These are phyloP conservation scores for Tragelaphus scriptus DNA, from an alignment of 2,113 vertebrate genomes.

Conservation along the genomic window DNA sequence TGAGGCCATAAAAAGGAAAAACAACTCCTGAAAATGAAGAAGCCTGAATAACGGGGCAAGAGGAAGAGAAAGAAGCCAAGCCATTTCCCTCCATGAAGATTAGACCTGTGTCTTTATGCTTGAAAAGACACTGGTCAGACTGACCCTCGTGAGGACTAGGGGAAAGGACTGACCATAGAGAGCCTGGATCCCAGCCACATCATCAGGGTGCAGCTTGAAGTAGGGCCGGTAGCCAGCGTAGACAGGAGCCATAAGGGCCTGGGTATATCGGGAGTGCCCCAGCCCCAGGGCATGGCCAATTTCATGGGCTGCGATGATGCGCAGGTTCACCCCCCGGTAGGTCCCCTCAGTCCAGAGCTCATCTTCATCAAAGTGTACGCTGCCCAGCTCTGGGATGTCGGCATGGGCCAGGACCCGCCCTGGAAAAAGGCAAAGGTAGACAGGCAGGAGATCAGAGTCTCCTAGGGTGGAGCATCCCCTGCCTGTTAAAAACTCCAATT, in stretches of 20 bases:
- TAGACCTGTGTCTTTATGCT: background rate
- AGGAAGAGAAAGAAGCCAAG: background rate
- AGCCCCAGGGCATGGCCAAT: conserved; percentile 89
- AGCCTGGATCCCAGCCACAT: conserved; percentile 86
- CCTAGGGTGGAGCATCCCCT: background rate
- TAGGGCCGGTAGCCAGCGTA: conserved; percentile 82
- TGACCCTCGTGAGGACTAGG: background rate
- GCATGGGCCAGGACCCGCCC: conserved; percentile 89
- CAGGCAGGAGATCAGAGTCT: background rate
- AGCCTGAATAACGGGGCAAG: background rate
- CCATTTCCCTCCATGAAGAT: background rate
- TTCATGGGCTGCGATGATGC: conserved; percentile 89
- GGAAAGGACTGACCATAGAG: conserved; percentile 83
- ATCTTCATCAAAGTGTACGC: conserved; percentile 87
- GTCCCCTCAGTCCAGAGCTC: conserved; percentile 88
- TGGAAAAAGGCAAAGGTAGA: conserved; percentile 54
- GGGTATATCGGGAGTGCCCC: conserved; percentile 84
- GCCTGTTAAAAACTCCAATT: background rate
- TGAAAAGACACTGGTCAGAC: background rate
- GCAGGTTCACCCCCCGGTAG: conserved; percentile 81
- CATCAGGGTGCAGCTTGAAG: conserved; percentile 87
- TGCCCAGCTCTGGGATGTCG: conserved; percentile 85
- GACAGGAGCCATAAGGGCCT: conserved; percentile 87
- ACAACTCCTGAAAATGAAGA: background rate
- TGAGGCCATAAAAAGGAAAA: background rate